Base-by-base conservation (phyloP, 2,113 vertebrate species). In the Sprattus sprattus region DNA sequence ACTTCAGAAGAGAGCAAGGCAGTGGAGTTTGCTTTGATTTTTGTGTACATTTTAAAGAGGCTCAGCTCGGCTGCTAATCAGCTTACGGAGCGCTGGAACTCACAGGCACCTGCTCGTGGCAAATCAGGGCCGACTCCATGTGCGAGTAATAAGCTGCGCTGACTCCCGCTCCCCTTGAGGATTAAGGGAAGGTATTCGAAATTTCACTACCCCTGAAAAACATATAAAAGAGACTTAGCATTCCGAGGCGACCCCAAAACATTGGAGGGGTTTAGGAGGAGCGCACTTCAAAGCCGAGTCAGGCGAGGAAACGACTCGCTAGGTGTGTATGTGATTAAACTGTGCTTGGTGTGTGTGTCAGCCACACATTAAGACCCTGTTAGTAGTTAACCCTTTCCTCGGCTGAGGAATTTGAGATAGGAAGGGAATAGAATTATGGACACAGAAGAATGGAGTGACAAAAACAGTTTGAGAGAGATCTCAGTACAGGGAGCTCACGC, bases 81-180 rank as follows among this genome's bases (percentile, higher is more conserved):
- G 94, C 94, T 95, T 95, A 94, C 88, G 86, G 85, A 57, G 64
- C 88, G 20, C 81, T 91, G 93, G 90, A 92, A 94, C 93, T 93
- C 86, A 85, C 83, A 83, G 90, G 92, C 93, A 93, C 94, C 91
- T 93, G 88, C 85, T 93, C 87, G 85, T 89, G 89, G 81, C 10
- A 85, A 87, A 91, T 89, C 85, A 57, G 46, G 57, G 64, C 46
- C 44, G 78, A 81, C 52, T 81, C 60, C 28, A 81, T 83, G 64
- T 32, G 64, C 9, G 1, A 25, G 25, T 13, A 71, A 32, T 71
- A 71, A 13, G 8, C 64, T 3, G 6, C n/a, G 28, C 82, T 28
- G 49, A 82, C 83, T 67, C 57, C 81, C 78, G 32, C 85, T 82
- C 52, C 15, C 81, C 78, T 88, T 83, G 71, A 32, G 93, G 93